These are phyloP conservation scores for Ceyx cyanopectus DNA, from an alignment of 2,113 vertebrate genomes.

Conservation along the genomic window DNA sequence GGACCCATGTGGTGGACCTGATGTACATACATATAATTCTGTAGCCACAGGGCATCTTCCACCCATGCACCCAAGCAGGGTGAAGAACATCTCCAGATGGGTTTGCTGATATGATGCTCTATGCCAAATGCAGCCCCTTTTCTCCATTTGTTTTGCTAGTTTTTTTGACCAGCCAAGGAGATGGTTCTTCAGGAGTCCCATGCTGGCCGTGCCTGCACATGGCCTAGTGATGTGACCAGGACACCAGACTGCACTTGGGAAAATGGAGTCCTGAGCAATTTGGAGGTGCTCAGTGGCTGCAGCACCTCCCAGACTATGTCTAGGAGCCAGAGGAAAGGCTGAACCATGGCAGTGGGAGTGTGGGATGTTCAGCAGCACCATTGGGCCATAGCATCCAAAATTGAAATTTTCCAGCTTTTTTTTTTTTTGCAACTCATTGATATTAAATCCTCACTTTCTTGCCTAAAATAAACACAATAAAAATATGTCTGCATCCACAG, in stretches of 20 bases:
- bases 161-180: neutral
- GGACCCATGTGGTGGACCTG: neutral
- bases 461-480: constrained; percentile 49
- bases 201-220: accelerated
- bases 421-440: neutral
- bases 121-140: neutral
- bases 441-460: constrained; percentile 27
- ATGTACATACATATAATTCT: neutral
- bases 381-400: neutral
- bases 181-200: accelerated
- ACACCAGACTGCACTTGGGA: neutral
- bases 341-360: accelerated
- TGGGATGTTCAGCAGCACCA: neutral
- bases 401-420: constrained; percentile 29
- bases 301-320: neutral
- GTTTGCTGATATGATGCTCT: neutral
- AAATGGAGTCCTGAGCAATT: neutral
- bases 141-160: neutral
- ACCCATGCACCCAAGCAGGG: neutral
- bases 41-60: neutral
- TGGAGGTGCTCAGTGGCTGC: neutral
- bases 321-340: neutral
- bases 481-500: constrained; percentile 29
- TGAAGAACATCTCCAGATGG: neutral
- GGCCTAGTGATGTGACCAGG: neutral